phyloP scores from a whole-genome alignment of 2,113 vertebrate genomes.

The Naja naja region DNA sequence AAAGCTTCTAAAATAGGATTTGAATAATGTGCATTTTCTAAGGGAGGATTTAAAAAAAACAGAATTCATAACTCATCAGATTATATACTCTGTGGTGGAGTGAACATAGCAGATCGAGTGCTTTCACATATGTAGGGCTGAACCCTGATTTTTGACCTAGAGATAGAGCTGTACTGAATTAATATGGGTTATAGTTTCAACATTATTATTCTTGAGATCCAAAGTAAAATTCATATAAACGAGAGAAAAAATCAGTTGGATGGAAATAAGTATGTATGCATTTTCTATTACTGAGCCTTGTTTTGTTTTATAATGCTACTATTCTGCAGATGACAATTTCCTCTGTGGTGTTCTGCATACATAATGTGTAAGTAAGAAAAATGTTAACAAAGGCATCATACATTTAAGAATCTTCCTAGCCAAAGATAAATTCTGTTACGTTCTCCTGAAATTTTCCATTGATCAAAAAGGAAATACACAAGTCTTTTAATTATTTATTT shows the following conservation, averaged over 20 bases:
- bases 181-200: not conserved
- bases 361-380: not conserved
- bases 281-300: not conserved
- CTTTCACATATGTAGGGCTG: not conserved
- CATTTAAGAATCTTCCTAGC: not conserved
- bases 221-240: not conserved
- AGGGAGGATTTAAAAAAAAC: not conserved
- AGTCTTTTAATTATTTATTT: not conserved
- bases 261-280: not conserved
- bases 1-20: constrained; percentile 50
- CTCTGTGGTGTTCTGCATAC: not conserved
- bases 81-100: not conserved
- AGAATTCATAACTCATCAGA: not conserved
- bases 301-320: not conserved
- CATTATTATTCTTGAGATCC: not conserved
- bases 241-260: not conserved
- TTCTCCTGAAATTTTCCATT: not conserved
- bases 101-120: not conserved
- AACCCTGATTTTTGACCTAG: not conserved
- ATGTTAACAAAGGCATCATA: not conserved
- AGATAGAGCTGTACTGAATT: not conserved
- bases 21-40: constrained; percentile 25
- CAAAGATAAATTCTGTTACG: not conserved
- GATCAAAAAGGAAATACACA: no score
- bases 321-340: not conserved